A percentile compares a stretch with the other conserved stretches of the same genome.
These are phyloP conservation scores for Argya squamiceps DNA, from an alignment of 2,797 vertebrate genomes.

Conservation along the genomic window DNA sequence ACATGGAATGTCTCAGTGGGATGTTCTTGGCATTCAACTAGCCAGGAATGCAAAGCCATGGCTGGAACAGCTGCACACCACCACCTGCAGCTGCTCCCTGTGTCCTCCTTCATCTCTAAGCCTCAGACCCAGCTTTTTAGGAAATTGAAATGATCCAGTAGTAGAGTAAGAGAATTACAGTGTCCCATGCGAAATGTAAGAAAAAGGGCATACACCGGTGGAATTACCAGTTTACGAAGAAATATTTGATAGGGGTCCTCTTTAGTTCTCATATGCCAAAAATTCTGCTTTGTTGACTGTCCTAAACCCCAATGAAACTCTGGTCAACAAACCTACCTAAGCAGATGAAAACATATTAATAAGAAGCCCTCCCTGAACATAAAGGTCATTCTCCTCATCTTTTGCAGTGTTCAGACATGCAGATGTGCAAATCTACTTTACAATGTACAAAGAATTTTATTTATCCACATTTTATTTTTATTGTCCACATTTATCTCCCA, in stretches of 20 bases:
- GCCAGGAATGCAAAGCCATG: rapidly evolving
- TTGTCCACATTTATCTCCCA: neutral
- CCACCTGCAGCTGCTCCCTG: neutral
- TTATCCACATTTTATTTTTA: too few relatives aligned
- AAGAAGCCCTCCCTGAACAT: neutral
- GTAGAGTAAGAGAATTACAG: neutral
- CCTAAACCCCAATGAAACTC: neutral
- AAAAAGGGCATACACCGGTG: neutral
- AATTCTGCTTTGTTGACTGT: neutral
- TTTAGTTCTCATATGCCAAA: neutral
- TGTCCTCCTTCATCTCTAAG: neutral
- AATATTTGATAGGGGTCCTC: neutral
- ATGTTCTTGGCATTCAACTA: neutral
- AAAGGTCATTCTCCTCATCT: neutral
- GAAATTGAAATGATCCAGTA: neutral
- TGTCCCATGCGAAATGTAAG: neutral
- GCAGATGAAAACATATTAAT: neutral
- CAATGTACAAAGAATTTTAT: neutral
- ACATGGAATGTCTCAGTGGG: neutral
- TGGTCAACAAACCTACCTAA: neutral
- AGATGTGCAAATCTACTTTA: neutral
- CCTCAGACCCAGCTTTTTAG: neutral
- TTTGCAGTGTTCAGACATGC: neutral
- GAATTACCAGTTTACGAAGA: neutral
- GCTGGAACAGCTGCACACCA: neutral